A percentile compares a stretch with the other conserved stretches of the same genome.
Conservation (phyloP, 2,113 vertebrate species). For the Ursus arctos region DNA sequence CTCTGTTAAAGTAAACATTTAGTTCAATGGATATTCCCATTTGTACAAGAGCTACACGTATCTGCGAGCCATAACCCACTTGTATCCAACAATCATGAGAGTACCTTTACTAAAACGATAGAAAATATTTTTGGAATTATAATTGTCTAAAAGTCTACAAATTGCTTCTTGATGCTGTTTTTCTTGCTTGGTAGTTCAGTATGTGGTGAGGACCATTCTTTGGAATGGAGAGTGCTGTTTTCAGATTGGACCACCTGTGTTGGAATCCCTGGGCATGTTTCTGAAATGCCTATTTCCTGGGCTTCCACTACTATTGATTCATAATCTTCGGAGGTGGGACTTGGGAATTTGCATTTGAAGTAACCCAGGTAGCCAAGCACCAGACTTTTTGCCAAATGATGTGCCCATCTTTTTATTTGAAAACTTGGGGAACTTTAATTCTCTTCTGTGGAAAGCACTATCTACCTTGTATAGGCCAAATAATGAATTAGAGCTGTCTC, state of each 20-base stretch:
- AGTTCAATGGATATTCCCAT: not conserved
- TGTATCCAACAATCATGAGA: not conserved
- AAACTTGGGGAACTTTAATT: constrained; percentile 43
- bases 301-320: not conserved
- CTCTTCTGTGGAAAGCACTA: not conserved
- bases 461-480: not conserved
- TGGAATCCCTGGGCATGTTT: not conserved
- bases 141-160: not conserved
- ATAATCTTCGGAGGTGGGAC: not conserved
- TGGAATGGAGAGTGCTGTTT: not conserved
- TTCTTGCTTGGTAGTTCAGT: not conserved
- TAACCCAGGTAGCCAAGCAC: not conserved
- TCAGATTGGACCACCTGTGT: not conserved
- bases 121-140: constrained; percentile 19
- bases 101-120: not conserved
- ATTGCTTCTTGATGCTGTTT: constrained; percentile 10
- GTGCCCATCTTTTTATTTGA: not conserved
- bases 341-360: constrained; percentile 52
- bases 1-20: not conserved
- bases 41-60: not conserved
- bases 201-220: not conserved
- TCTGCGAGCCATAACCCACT: not conserved
- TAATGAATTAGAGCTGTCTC: constrained; percentile 36
- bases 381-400: constrained; percentile 18
- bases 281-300: not conserved